Conservation (phyloP, 2,113 vertebrate genomes). For the Mungos mungo region DNA sequence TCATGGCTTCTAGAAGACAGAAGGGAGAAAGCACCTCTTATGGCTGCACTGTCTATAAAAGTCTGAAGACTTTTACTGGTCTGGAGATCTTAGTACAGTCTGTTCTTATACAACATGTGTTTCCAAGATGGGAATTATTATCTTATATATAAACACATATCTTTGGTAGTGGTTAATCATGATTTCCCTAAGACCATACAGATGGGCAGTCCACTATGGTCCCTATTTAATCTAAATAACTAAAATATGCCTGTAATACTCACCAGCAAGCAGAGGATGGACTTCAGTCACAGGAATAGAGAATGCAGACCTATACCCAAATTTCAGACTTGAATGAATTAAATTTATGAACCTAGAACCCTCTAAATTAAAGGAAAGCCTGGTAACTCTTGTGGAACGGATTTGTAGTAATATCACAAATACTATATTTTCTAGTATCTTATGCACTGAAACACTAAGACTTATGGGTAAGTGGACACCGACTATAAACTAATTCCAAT, state of each 20-base stretch:
- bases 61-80: not conserved
- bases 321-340: conserved; percentile 10
- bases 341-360: not conserved
- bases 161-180: not conserved
- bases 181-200: not conserved
- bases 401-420: not conserved
- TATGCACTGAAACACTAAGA: not conserved
- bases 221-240: not conserved
- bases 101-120: not conserved
- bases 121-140: not conserved
- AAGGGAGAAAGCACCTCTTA: not conserved
- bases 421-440: not conserved
- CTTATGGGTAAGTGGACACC: not conserved
- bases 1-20: not conserved
- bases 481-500: not conserved
- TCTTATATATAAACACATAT: not conserved
- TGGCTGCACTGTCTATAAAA: not conserved
- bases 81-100: not conserved
- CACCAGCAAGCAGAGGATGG: not conserved
- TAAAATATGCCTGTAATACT: not conserved
- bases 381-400: not conserved
- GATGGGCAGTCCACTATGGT: not conserved
- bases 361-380: conserved; percentile 24
- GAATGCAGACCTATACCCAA: not conserved
- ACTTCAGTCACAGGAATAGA: not conserved